Evolutionary conservation across 2,113 vertebrate species (phyloP), one percentile per base, ranked within the genome.

Genomic region (Tachycineta bicolor): DNA sequence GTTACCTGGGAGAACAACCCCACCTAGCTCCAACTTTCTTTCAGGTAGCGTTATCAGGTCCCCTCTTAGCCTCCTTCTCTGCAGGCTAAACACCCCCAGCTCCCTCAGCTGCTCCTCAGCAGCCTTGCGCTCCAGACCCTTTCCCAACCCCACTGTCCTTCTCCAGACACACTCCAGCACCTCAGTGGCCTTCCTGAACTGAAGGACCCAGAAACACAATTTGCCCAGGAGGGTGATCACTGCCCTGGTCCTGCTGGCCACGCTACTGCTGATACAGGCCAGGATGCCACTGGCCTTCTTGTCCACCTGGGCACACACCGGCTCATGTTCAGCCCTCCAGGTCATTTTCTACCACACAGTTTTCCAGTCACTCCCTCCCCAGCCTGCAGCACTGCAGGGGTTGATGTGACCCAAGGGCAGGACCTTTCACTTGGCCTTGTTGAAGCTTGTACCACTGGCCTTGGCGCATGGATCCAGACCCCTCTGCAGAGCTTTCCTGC

Each of bases 111-210:
- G 33, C 6, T 68, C 22, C 44, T 44, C 33, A 67, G 22, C 33
- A 59, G 12, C 25, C 28, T 28, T 28, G 33, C 59, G 37, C 37
- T 67, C 46, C 46, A 52, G 60, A 82, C 23, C 19, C 9, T 67
- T n/a, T 53, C 3, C 9, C 62, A 46, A 5, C 7, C 11, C 39
- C 16, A 29, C 0, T 53, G 9, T 8, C 11, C 46, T 53, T 46
- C 44, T 73, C 77, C 52, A 19, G 26, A 59, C 52, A 24, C 14
- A 13, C 20, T 71, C 44, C 33, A 74, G 37, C 37, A 74, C 19
- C 22, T 52, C 37, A n/a, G 1, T 28, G 39, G 24, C 6, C 53
- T 16, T 81, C n/a, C 17, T 39, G 24, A 52, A 47, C 0, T 41
- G 46, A 46, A 23, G 5, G 15, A 28, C 19, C 37, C 52, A 53